Percentiles rank a stretch among this genome's conserved stretches.
These are phyloP conservation scores for Mythimna albipuncta DNA, from an alignment of 2,888 invertebrate genomes.

Conservation along the genomic window DNA sequence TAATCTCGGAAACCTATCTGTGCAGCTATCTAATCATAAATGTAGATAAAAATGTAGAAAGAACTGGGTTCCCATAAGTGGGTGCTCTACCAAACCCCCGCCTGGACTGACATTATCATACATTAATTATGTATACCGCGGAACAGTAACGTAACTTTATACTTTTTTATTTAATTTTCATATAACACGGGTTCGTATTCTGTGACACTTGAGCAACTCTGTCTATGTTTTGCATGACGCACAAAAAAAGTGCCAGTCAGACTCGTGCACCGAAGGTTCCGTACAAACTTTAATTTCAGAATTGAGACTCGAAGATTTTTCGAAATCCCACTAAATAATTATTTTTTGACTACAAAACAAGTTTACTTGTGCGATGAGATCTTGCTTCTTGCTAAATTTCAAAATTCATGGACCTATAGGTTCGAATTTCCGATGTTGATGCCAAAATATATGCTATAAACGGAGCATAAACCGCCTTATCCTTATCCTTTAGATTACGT, in stretches of 20 bases:
- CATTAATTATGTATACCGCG: slow-evolving; percentile 81
- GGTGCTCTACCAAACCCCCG: slow-evolving; percentile 70
- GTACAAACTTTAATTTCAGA: too few species aligned
- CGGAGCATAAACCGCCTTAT: too few species aligned
- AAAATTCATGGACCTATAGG: too few species aligned
- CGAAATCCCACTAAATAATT: too few species aligned
- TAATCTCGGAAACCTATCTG: slow-evolving; percentile 47
- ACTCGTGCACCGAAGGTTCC: too few species aligned
- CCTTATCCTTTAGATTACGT: too few species aligned
- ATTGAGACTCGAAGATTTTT: too few species aligned
- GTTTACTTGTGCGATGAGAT: too few species aligned
- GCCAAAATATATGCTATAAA: too few species aligned
- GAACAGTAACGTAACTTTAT: slow-evolving; percentile 71
- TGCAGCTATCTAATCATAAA: slow-evolving; percentile 52
- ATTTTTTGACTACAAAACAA: too few species aligned
- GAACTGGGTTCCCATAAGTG: slow-evolving; percentile 69
- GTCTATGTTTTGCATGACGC: neutral
- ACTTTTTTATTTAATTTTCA: slow-evolving; percentile 68
- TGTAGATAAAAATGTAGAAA: slow-evolving; percentile 61
- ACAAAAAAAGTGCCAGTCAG: neutral
- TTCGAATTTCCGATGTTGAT: too few species aligned
- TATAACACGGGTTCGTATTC: slow-evolving; percentile 36
- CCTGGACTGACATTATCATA: slow-evolving; percentile 75
- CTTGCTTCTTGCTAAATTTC: too few species aligned
- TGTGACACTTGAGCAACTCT: slow-evolving; percentile 32